phyloP scores from a whole-genome alignment of 2,113 vertebrate genomes.

The Callospermophilus lateralis region DNA sequence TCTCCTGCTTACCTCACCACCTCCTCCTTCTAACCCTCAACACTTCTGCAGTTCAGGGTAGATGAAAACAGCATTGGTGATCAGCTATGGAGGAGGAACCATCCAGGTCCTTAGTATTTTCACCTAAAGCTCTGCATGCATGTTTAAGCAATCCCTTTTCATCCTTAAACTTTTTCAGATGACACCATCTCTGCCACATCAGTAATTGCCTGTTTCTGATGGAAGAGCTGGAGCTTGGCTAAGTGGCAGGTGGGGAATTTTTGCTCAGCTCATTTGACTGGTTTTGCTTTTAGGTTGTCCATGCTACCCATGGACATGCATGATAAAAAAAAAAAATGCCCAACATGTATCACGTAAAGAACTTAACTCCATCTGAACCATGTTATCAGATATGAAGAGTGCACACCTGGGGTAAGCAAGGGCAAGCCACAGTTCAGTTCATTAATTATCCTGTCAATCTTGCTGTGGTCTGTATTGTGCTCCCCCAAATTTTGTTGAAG shows the following conservation, averaged over 20 bases:
- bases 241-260: conserved; percentile 47
- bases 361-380: neutral
- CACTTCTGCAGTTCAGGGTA: neutral
- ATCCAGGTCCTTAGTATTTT: neutral
- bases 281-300: conserved; percentile 30
- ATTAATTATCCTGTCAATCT: neutral
- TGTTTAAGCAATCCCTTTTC: neutral
- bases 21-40: neutral
- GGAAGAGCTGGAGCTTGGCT: conserved; percentile 33
- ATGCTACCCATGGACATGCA: neutral
- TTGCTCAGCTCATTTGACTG: neutral
- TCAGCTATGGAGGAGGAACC: neutral
- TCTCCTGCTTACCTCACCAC: neutral
- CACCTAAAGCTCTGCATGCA: neutral
- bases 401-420: neutral
- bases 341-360: neutral
- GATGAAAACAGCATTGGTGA: neutral
- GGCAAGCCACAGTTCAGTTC: neutral
- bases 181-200: neutral
- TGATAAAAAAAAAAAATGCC: neutral
- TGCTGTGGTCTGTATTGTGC: neutral
- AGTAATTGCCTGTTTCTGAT: neutral
- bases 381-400: neutral
- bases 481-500: neutral
- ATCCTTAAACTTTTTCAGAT: neutral